Evolutionary conservation across 2,797 vertebrate species (phyloP).

Genomic region (Macropodus opercularis): DNA sequence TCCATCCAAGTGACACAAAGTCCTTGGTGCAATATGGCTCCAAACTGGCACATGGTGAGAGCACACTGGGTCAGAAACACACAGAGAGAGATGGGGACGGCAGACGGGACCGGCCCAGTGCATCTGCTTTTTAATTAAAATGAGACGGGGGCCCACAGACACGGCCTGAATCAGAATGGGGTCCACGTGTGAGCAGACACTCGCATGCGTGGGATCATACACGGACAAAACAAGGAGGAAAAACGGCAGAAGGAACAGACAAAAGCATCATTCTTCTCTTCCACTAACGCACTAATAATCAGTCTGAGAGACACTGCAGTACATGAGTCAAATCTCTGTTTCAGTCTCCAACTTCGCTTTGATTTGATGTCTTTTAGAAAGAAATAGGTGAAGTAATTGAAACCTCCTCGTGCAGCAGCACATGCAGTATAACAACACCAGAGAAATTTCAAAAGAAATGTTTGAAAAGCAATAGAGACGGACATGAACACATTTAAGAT

Average conservation of each 20-base stretch:
- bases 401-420: too few relatives aligned
- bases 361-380: too few relatives aligned
- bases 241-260: too few relatives aligned
- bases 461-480: neutral
- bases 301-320: too few relatives aligned
- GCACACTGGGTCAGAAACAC: slow-evolving; percentile 48
- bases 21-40: slow-evolving; percentile 56
- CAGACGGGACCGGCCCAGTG: slow-evolving; percentile 67
- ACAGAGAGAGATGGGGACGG: slow-evolving; percentile 52
- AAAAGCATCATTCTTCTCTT: too few relatives aligned
- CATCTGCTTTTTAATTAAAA: slow-evolving; percentile 77
- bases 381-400: too few relatives aligned
- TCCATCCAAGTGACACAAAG: slow-evolving; percentile 38
- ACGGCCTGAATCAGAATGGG: slow-evolving; percentile 61
- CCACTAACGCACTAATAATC: too few relatives aligned
- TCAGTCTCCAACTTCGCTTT: too few relatives aligned
- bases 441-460: neutral
- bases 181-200: slow-evolving; percentile 21
- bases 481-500: neutral
- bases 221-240: too few relatives aligned
- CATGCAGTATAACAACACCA: too few relatives aligned
- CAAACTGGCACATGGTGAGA: slow-evolving; percentile 66
- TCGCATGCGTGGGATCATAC: too few relatives aligned
- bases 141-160: slow-evolving; percentile 61
- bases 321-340: too few relatives aligned